A percentile compares a stretch with the other conserved stretches of the same genome.
Conservation (phyloP, 2,113 vertebrate species). For the Albula glossodonta region DNA sequence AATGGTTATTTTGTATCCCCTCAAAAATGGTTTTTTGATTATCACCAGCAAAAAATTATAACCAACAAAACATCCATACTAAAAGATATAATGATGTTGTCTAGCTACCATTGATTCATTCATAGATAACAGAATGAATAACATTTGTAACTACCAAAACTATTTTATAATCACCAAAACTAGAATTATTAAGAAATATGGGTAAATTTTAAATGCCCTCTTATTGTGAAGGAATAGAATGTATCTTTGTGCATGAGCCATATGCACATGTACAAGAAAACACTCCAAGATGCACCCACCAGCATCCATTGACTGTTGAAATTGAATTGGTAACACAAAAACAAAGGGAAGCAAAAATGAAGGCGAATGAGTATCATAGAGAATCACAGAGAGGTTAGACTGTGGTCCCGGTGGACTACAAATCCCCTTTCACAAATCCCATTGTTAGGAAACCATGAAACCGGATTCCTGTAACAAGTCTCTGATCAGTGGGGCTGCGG, state of each 20-base stretch:
- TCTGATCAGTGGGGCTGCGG: conserved; percentile 69
- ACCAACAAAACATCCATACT: too few species aligned
- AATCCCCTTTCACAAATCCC: conserved; percentile 73
- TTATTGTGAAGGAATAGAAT: too few species aligned
- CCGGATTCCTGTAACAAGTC: conserved; percentile 74
- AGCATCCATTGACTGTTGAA: conserved; percentile 48
- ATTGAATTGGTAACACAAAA: conserved; percentile 66
- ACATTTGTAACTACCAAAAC: too few species aligned
- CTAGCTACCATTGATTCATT: too few species aligned
- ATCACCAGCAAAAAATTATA: neutral
- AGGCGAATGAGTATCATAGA: conserved; percentile 58
- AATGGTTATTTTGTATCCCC: neutral
- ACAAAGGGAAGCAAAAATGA: conserved; percentile 39
- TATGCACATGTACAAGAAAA: neutral
- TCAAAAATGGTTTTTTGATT: neutral
- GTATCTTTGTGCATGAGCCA: too few species aligned
- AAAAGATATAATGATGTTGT: too few species aligned
- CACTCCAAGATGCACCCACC: neutral
- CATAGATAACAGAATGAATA: too few species aligned
- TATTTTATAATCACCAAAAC: too few species aligned
- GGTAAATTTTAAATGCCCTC: too few species aligned
- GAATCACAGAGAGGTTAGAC: conserved; percentile 62
- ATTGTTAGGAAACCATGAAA: conserved; percentile 80
- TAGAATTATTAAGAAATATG: too few species aligned
- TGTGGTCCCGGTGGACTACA: conserved; percentile 65